Evolutionary conservation across 1,140 invertebrate species (phyloP), one percentile per base, ranked within the genome.

Genomic region (Hyphantria cunea): DNA sequence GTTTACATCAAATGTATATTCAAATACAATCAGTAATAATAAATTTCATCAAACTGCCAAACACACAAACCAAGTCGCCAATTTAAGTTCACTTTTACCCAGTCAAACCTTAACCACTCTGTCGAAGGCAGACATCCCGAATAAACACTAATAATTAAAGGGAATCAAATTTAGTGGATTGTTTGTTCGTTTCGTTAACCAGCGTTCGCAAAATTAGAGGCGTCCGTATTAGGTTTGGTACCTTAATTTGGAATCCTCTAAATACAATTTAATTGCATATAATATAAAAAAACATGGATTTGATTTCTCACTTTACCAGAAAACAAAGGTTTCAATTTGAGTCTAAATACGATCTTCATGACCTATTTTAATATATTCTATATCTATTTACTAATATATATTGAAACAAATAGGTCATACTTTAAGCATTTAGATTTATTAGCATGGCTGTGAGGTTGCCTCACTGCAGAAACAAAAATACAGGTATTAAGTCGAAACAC

Each of bases 111-210:
- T 45, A 45, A 61, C 49, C 50, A 32, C 15, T 10, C 15, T 1
- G 49, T 5, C 48, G 31, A 25, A 34, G 58, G 25, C 48, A 60
- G 14, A 45, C 41, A 47, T 31, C 59, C 49, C 44, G 50, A 52
- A 52, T 53, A 52, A 52, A 61, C 50, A 61, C 14, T 52, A 61
- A 52, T 53, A 61, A 61, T 61, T 39, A 52, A 52, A 53, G 14
- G 42, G 49, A 61, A 61, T 61, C 45, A 61, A 61, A 53, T 61
- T 61, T 45, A 51, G 39, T 53, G 41, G 33, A 61, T 11, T 45
- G 59, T 53, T 61, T 61, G 50, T 61, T 61, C 52, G 59, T 45
- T 45, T 52, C 32, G 31, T 8, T 37, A 33, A 12, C 55, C 45
- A 5, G 13, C 14, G 13, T 37, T 37, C 14, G 17, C 12, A 15